Evolutionary conservation across 2,888 invertebrate genomes (phyloP), one percentile per base, ranked within the genome.

Genomic region (Drosophila robusta): DNA sequence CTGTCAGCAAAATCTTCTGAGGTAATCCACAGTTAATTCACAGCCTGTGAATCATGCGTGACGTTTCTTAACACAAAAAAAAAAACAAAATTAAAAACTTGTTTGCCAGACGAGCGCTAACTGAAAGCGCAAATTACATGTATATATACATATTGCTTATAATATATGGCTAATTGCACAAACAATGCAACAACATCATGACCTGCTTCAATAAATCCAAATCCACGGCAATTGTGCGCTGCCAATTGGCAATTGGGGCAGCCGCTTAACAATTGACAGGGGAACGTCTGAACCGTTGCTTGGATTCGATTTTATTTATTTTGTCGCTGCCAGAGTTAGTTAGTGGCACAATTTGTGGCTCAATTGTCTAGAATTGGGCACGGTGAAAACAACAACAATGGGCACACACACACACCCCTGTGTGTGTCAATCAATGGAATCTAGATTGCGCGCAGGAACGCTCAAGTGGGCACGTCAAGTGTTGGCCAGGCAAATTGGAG

Each of bases 141-240:
- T 14, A 45, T 5, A 49, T 32, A 4, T 32, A 32, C 55, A 64
- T 49, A 45, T 42, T 64, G 55, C 7, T 24, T 57, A 62, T 62
- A 73, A 50, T 78, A 41, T 46, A 57, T 78, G 46, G 60, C 50
- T 66, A 73, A 82, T 58, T 78, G 69, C 64, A 69, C 71, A 70
- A 66, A 80, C 62, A 80, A 80, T 74, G 60, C 56, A 49, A 47
- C 49, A 41, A 47, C 14, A 55, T 36, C 70, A 70, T 88, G 88
- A 88, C 89, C 87, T 83, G 87, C 87, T 87, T 78, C 70, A 83
- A 72, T 88, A 71, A 63, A 68, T 73, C 51, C 52, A 51, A 70
- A 41, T 41, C 52, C 52, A 41, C 51, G 29, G 41, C 50, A 50
- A 64, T 62, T 71, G 50, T 68, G n/a, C 7, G 16, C 62, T 62